Base-by-base conservation (phyloP, 1,140 invertebrate species). In the Bicyclus anynana region DNA sequence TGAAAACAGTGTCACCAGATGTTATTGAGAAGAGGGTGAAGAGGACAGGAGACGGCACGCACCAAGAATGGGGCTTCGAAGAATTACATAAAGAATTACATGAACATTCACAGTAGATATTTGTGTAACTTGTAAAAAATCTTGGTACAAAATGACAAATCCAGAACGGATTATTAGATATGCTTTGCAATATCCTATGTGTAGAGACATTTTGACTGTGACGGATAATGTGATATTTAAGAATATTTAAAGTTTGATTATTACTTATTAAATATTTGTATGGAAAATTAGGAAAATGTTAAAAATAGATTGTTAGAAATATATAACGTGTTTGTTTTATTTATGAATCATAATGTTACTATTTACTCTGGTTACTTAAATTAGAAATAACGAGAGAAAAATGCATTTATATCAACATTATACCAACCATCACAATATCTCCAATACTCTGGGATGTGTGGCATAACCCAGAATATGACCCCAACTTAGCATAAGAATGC, bases 11-110 rank as follows among this genome's bases (percentile, higher is more conserved):
- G 0, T 89, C 91, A 0, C 40, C 68, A n/a, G 89, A 90, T 5
- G 85, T 93, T 53, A 80, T 93, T 0, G 72, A 84, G 49, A 89
- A 85, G 52, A 72, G 91, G 54, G 79, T 89, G 21, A 77, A 81
- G 74, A 85, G 92, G 57, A 94, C 92, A 1, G 94, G 94, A n/a
- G 93, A 94, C 68, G 92, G 92, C 3, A 2, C 83, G 71, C 85
- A 89, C 53, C 52, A 70, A 72, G 38, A 68, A 70, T 65, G 58
- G 54, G 58, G 58, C 3, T 53, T 61, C 13, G 13, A 88, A 88
- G 82, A 85, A 90, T 89, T 53, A 50, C 29, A 35, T 42, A n/a
- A 88, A 88, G 82, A 85, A 90, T 89, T 53, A 50, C 29, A 35
- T 42, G 67, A 7, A 47, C 46, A 9, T 58, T 67, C 20, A 46